Evolutionary conservation across 1,140 invertebrate species (phyloP).

Genomic region (Asbolus verrucosus): DNA sequence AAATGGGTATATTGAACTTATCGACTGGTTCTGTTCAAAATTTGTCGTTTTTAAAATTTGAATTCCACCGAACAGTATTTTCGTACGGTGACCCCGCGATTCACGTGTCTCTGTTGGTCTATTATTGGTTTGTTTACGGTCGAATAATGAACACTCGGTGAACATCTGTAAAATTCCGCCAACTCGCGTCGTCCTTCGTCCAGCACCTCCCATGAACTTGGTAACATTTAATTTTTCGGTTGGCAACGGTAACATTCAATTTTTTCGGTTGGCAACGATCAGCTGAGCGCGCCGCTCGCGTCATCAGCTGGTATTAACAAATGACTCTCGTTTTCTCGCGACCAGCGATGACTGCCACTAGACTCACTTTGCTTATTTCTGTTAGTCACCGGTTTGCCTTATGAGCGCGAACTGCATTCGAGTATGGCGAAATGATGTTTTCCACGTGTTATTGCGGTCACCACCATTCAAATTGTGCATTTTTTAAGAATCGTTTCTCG

Average conservation of each 20-base stretch:
- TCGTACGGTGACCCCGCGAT: slow-evolving; percentile 1
- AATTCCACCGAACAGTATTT: not conserved
- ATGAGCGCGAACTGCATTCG: slow-evolving; percentile 37
- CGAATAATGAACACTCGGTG: not conserved
- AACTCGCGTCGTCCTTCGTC: slow-evolving; percentile 17
- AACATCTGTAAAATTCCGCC: slow-evolving; percentile 28
- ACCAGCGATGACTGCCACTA: slow-evolving; percentile 22
- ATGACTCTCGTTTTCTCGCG: slow-evolving; percentile 44
- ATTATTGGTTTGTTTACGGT: slow-evolving; percentile 31
- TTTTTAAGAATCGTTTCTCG: not conserved
- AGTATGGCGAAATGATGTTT: slow-evolving; percentile 39
- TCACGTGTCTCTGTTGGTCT: slow-evolving; percentile 7
- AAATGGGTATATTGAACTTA: no score
- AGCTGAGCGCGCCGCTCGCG: slow-evolving; percentile 45
- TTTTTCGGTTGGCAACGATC: slow-evolving; percentile 51
- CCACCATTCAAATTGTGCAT: not conserved
- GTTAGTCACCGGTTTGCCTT: slow-evolving; percentile 54
- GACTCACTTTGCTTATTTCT: slow-evolving; percentile 37
- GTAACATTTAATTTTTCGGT: slow-evolving; percentile 42
- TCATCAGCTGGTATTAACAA: slow-evolving; percentile 39
- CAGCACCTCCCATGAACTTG: slow-evolving; percentile 27
- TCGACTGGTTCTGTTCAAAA: not conserved
- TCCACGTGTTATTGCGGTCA: slow-evolving; percentile 38
- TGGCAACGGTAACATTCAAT: slow-evolving; percentile 46
- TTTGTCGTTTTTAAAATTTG: no score